Conservation (phyloP, 2,888 invertebrate genomes). For the Caenorhabditis panamensis region DNA sequence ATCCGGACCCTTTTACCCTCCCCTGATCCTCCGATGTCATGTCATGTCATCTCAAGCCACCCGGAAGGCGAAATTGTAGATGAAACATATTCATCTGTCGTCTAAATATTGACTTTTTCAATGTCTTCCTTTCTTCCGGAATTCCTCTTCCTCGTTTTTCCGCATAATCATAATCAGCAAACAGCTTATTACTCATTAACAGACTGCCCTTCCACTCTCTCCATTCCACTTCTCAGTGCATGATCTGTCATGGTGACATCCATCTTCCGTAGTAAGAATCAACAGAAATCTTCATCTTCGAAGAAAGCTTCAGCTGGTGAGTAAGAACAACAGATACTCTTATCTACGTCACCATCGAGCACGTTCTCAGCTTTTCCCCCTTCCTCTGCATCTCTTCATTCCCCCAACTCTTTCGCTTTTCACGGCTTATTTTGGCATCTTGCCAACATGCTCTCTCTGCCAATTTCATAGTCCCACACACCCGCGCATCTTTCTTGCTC, state of each 20-base stretch:
- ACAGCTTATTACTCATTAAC: slow-evolving; percentile 52
- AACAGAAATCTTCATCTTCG: slow-evolving; percentile 19
- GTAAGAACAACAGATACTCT: slow-evolving; percentile 9
- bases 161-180: slow-evolving; percentile 39
- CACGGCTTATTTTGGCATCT: slow-evolving; percentile 35
- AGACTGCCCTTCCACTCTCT: neutral
- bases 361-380: slow-evolving; percentile 15
- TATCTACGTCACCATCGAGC: slow-evolving; percentile 45
- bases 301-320: slow-evolving; percentile 5
- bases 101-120: slow-evolving; percentile 50
- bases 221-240: neutral
- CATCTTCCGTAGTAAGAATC: slow-evolving; percentile 43
- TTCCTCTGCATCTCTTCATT: neutral
- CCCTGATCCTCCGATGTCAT: too few relatives aligned
- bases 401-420: slow-evolving; percentile 1
- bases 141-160: slow-evolving; percentile 13
- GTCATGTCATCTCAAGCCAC: neutral
- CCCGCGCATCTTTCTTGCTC: slow-evolving; percentile 15
- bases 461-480: slow-evolving; percentile 5
- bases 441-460: slow-evolving; percentile 18
- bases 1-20: too few relatives aligned
- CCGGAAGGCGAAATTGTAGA: neutral
- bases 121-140: slow-evolving; percentile 15
- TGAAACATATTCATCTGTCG: slow-evolving; percentile 10
- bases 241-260: slow-evolving; percentile 51